Percentiles rank a stretch among this genome's conserved stretches.
These are phyloP conservation scores for Myotis davidii DNA, from an alignment of 2,113 vertebrate species.

Conservation along the genomic window DNA sequence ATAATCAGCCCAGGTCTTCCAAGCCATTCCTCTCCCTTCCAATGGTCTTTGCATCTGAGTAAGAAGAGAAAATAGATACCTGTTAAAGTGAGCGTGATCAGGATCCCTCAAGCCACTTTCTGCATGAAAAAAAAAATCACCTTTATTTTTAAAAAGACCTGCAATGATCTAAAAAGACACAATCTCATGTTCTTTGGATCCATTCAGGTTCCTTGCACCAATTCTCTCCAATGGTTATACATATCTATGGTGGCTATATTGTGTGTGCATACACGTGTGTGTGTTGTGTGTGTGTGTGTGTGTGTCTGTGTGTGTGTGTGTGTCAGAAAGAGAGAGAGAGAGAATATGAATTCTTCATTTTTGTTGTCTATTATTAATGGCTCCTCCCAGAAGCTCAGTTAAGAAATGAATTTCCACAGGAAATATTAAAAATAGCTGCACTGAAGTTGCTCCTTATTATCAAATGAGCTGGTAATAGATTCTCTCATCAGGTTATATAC, in stretches of 20 bases:
- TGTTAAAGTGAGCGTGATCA: not conserved
- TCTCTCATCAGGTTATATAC: not conserved
- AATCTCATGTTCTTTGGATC: not conserved
- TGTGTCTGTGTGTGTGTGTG: not conserved
- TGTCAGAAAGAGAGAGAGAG: not conserved
- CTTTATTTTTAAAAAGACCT: not conserved
- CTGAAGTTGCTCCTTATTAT: not conserved
- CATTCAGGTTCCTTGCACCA: not conserved
- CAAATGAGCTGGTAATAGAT: not conserved
- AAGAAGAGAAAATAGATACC: not conserved
- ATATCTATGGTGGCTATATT: not conserved
- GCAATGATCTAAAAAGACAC: not conserved
- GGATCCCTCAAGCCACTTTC: not conserved
- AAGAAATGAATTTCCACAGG: conserved; percentile 24
- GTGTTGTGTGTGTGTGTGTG: not conserved
- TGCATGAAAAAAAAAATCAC: not conserved
- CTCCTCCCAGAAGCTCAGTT: not conserved
- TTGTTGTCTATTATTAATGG: not conserved
- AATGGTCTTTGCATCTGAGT: not conserved
- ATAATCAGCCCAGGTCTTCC: not conserved
- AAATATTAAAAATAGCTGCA: not conserved
- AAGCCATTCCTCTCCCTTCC: not conserved
- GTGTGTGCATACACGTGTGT: not conserved
- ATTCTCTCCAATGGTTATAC: not conserved
- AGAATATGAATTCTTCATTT: not conserved